Percentiles rank a stretch among this genome's conserved stretches.
Evolutionary conservation across 2,797 vertebrate species (phyloP).

Genomic region (Okamejei kenojei): DNA sequence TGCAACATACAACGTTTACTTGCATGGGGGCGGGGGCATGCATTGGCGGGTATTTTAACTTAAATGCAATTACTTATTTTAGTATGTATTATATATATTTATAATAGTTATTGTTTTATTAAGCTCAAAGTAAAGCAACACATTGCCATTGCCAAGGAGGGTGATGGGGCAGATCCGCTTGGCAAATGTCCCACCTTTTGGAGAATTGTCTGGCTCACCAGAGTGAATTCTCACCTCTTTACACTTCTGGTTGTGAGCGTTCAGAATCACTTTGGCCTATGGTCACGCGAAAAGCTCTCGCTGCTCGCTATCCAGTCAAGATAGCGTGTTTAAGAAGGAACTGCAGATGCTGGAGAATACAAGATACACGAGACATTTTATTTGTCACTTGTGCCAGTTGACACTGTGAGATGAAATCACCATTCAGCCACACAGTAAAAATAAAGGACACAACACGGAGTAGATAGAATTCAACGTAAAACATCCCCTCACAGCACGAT

Average conservation of each 20-base stretch:
- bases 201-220: background rate
- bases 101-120: slow-evolving; percentile 34
- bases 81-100: slow-evolving; percentile 39
- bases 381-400: too few species aligned
- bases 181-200: background rate
- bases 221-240: too few species aligned
- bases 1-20: background rate
- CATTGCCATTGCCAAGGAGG: background rate
- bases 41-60: background rate
- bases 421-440: too few species aligned
- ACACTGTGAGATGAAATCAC: too few species aligned
- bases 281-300: too few species aligned
- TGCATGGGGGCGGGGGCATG: background rate
- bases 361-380: too few species aligned
- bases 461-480: too few species aligned
- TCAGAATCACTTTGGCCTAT: too few species aligned
- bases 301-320: background rate
- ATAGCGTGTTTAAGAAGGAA: too few species aligned
- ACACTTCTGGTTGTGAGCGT: background rate
- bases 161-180: background rate
- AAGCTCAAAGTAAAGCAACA: slow-evolving; percentile 21
- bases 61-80: slow-evolving; percentile 35
- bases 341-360: too few species aligned
- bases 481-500: too few species aligned
- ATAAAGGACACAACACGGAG: too few species aligned